These are phyloP conservation scores for Cybosia mesomella DNA, from an alignment of 2,888 invertebrate genomes.

Conservation along the genomic window DNA sequence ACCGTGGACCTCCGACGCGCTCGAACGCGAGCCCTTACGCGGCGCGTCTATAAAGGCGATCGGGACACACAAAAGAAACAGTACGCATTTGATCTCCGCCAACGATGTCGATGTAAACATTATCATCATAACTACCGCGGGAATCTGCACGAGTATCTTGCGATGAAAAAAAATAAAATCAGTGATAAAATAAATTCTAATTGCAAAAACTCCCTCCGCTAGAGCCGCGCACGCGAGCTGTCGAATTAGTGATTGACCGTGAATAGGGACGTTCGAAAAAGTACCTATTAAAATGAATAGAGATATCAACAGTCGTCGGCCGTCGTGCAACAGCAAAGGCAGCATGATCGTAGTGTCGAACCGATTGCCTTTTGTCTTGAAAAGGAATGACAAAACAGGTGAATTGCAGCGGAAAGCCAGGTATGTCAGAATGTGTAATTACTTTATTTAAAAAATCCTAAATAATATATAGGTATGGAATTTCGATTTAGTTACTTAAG, in stretches of 20 bases:
- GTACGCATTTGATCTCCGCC: constrained; percentile 78
- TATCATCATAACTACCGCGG: constrained; percentile 57
- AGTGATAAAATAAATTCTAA: constrained; percentile 57
- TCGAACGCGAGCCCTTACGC: constrained; percentile 74
- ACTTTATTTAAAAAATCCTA: background rate
- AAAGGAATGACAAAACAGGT: constrained; percentile 90
- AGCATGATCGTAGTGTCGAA: constrained; percentile 97
- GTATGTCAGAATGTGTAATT: constrained; percentile 76
- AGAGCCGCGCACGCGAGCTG: constrained; percentile 75
- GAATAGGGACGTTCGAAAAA: constrained; percentile 66
- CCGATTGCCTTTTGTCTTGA: constrained; percentile 94
- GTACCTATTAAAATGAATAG: constrained; percentile 69
- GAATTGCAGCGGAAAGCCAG: constrained; percentile 93
- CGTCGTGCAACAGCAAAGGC: constrained; percentile 87
- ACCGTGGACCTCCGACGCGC: constrained; percentile 69
- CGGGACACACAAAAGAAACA: constrained; percentile 76
- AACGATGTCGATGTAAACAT: constrained; percentile 75
- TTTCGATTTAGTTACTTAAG: background rate
- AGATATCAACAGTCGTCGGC: constrained; percentile 67
- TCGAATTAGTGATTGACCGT: constrained; percentile 77
- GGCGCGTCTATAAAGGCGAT: constrained; percentile 81
- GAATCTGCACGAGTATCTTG: constrained; percentile 55
- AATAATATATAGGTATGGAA: background rate
- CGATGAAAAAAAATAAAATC: constrained; percentile 65
- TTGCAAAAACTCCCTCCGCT: constrained; percentile 73